phyloP scores from a whole-genome alignment of 2,797 vertebrate species.

The Pagetopsis macropterus region DNA sequence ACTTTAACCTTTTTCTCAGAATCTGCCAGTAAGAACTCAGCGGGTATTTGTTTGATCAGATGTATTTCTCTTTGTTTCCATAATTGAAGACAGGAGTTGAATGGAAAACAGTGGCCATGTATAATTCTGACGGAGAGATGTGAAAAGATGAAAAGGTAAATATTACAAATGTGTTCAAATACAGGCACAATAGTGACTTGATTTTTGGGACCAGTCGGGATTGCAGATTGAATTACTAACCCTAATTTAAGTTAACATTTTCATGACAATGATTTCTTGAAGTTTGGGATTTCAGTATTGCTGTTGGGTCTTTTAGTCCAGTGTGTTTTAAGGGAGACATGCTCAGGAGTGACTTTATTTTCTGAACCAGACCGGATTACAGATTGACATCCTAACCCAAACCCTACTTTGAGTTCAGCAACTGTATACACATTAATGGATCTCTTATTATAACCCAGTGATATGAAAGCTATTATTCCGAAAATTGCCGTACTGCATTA shows the following conservation, averaged over 20 bases:
- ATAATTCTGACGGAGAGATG: background rate
- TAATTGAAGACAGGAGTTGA: background rate
- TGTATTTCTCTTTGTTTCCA: background rate
- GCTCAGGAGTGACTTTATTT: too few species aligned
- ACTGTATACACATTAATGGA: too few species aligned
- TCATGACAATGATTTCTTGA: background rate
- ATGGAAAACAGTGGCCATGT: background rate
- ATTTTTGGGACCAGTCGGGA: background rate
- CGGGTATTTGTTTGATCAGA: slow-evolving; percentile 27
- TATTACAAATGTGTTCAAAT: background rate
- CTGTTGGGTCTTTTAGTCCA: background rate
- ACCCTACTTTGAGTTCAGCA: too few species aligned
- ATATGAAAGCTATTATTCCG: background rate
- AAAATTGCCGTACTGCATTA: too few species aligned
- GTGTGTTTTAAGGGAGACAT: background rate
- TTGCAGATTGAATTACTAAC: background rate
- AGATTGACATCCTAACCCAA: too few species aligned
- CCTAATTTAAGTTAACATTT: background rate
- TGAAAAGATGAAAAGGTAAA: background rate
- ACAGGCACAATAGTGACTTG: background rate
- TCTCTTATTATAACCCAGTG: too few species aligned
- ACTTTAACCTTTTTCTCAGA: slow-evolving; percentile 66
- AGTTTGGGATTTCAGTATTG: background rate
- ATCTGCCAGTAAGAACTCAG: slow-evolving; percentile 24
- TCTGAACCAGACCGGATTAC: too few species aligned